Conservation (phyloP, 2,797 vertebrate genomes). For the Pipistrellus pygmaeus region DNA sequence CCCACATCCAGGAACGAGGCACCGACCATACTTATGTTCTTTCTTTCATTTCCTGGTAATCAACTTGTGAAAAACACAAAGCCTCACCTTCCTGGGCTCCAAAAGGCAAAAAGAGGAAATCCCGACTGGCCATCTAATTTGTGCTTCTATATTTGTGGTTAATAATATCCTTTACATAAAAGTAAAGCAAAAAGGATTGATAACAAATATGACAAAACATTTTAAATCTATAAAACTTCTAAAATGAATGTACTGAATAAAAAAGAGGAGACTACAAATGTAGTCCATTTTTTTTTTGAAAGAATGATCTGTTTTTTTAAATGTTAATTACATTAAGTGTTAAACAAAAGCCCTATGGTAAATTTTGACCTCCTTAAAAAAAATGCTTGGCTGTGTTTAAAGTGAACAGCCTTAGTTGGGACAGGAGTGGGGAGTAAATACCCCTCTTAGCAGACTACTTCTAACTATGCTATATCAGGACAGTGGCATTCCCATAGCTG, state of each 20-base stretch:
- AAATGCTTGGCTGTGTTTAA: slow-evolving; percentile 52
- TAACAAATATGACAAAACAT: not conserved
- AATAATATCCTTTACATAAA: not conserved
- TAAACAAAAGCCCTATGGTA: slow-evolving; percentile 61
- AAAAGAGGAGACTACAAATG: not conserved
- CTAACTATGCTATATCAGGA: slow-evolving; percentile 48
- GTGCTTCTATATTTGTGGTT: not conserved
- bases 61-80: not conserved
- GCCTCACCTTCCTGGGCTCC: not conserved
- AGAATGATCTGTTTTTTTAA: slow-evolving; percentile 61
- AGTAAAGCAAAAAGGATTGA: not conserved
- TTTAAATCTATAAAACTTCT: slow-evolving; percentile 18
- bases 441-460: not conserved
- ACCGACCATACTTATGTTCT: not conserved
- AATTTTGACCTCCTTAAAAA: slow-evolving; percentile 52
- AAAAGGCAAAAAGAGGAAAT: not conserved
- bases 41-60: not conserved
- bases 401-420: slow-evolving; percentile 3
- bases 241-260: not conserved
- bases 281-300: slow-evolving; percentile 2
- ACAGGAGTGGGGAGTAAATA: not conserved
- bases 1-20: not conserved
- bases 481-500: slow-evolving; percentile 46
- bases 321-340: slow-evolving; percentile 59
- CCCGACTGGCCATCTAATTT: not conserved